These are phyloP conservation scores for Capreolus pygargus DNA, from an alignment of 2,113 vertebrate species.

Conservation along the genomic window DNA sequence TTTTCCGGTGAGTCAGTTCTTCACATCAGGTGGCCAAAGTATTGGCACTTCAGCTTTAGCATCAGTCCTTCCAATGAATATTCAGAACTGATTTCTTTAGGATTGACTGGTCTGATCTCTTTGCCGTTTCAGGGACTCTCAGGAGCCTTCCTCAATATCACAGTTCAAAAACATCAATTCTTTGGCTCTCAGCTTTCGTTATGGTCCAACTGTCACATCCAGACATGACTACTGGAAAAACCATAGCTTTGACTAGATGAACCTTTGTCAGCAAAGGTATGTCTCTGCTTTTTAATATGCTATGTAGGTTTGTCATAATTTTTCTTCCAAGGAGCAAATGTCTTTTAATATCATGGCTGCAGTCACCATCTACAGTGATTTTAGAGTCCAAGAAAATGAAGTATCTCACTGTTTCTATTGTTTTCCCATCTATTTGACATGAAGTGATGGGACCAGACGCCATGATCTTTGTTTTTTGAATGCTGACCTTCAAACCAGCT, in stretches of 20 bases:
- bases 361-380: neutral
- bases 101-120: neutral
- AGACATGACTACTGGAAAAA: neutral
- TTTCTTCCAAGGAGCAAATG: neutral
- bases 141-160: neutral
- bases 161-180: neutral
- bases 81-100: neutral
- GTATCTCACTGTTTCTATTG: neutral
- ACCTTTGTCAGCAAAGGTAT: neutral
- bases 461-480: neutral
- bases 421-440: neutral
- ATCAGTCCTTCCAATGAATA: neutral
- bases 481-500: neutral
- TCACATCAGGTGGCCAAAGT: neutral
- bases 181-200: neutral
- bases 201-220: neutral
- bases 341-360: neutral
- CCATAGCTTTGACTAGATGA: neutral
- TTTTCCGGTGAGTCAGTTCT: fast-evolving
- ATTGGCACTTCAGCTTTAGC: neutral
- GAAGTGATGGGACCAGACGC: neutral
- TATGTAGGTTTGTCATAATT: neutral
- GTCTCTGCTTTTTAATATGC: neutral
- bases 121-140: neutral
- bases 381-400: fast-evolving